Base-by-base conservation (phyloP, 2,888 invertebrate genomes). In the Thereva nobilitata region DNA sequence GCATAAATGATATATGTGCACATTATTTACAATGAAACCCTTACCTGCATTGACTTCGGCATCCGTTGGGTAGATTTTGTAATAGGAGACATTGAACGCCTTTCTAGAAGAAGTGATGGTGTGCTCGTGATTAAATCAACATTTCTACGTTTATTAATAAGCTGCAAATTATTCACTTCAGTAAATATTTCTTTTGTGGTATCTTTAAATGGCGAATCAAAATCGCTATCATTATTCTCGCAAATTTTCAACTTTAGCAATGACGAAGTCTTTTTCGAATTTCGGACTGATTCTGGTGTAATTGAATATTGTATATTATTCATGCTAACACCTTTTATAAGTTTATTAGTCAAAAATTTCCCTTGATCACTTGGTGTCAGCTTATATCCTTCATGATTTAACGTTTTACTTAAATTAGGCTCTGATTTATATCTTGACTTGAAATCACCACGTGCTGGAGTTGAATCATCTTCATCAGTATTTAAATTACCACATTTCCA, bases 1-100 rank as follows among this genome's bases (percentile, higher is more conserved):
- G 64, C 42, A 42, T 34, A 5, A 41, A 52, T 4, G 34, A 42
- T 35, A 10, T 10, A 50, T 42, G 23, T 23, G 2, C 23, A 23
- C 2, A 23, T 23, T 23, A 23, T 23, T 23, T 23, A 23, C 23
- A 23, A 23, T 23, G 23, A 23, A 23, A 23, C 1, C 23, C 23
- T 82, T 85, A 93, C 93, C 91, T 93, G 93, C 93, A 93, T 93
- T 40, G 92, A 89, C 78, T 90, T 90, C 1, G 91, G 88, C 87
- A 93, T 88, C 78, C 91, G 87, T 78, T 93, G 91, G 34, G 93
- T 89, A 0, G 93, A 93, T 73, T 92, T 89, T 0, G 93, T 93
- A 65, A 93, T 93, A 1, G 93, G 93, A 9, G 93, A 93, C 91
- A 93, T 92, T 45, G 92, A 92, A 47, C 89, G 89, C 73, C 91